phyloP scores from a whole-genome alignment of 2,113 vertebrate species.

The Rhinopomastus cyanomelas region DNA sequence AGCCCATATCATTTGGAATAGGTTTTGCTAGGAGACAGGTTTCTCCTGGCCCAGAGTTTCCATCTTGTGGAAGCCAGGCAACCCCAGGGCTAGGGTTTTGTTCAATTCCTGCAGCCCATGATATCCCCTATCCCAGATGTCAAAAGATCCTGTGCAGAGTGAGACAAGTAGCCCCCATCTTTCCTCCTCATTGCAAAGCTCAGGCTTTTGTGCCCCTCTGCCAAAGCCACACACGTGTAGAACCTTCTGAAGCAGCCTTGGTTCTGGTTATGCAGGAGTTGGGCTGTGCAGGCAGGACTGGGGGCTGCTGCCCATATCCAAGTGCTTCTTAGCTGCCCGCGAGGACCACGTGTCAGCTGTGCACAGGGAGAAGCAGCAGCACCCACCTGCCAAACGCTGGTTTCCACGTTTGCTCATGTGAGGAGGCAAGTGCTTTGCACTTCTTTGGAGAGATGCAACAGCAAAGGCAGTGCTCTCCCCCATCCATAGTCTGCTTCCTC shows the following conservation, averaged over 20 bases:
- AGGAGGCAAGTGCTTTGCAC: not conserved
- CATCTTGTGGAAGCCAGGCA: not conserved
- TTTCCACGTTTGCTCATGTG: not conserved
- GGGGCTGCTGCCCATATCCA: not conserved
- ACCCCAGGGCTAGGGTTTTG: not conserved
- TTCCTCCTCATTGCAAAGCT: not conserved
- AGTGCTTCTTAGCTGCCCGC: too few species aligned
- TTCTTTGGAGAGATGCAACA: conserved; percentile 26
- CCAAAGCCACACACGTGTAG: not conserved
- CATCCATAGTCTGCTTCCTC: not conserved
- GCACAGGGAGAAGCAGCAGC: not conserved
- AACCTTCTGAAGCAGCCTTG: not conserved
- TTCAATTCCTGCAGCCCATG: not conserved
- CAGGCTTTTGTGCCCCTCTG: not conserved
- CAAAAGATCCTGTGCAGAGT: not conserved
- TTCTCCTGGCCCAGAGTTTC: not conserved
- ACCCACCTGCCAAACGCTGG: not conserved
- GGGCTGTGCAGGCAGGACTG: not conserved
- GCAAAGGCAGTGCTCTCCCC: not conserved
- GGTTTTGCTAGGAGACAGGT: not conserved
- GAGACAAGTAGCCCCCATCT: not conserved
- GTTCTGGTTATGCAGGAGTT: not conserved
- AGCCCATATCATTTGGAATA: not conserved
- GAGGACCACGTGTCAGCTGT: fast-evolving
- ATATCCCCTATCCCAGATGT: not conserved